Percentiles rank a stretch among this genome's conserved stretches.
Evolutionary conservation across 2,888 invertebrate genomes (phyloP).

Genomic region (Melinaea menophilus): DNA sequence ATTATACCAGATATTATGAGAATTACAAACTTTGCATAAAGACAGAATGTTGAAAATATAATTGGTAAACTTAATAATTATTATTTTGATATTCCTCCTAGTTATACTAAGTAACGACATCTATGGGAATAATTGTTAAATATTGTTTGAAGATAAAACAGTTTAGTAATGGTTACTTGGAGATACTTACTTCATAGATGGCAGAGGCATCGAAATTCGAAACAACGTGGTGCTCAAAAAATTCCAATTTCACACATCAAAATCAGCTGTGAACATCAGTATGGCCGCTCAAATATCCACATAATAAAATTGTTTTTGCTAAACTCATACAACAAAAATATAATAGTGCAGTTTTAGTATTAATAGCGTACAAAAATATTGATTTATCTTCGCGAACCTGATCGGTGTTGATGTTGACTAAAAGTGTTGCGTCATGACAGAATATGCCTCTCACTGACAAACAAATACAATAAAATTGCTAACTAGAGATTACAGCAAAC

Average conservation of each 20-base stretch:
- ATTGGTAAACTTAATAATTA: too few species aligned
- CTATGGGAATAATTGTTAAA: conserved; percentile 1
- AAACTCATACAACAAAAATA: conserved; percentile 56
- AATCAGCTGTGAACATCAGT: conserved; percentile 78
- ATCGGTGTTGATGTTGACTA: conserved; percentile 69
- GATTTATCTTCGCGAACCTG: conserved; percentile 49
- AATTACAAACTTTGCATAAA: too few species aligned
- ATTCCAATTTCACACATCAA: conserved; percentile 68
- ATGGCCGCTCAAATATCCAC: conserved; percentile 70
- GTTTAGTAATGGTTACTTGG: conserved; percentile 7
- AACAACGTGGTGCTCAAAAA: conserved; percentile 66
- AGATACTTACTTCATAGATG: conserved; percentile 40
- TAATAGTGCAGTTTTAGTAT: conserved; percentile 68
- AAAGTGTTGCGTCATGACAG: conserved; percentile 78
- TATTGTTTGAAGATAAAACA: conserved; percentile 47
- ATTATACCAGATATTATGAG: too few species aligned
- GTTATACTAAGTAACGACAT: conserved; percentile 3
- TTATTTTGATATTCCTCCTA: too few species aligned
- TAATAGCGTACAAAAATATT: conserved; percentile 48
- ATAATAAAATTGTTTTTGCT: conserved; percentile 71
- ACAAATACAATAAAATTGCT: conserved; percentile 74
- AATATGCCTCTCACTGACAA: conserved; percentile 74
- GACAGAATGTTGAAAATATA: too few species aligned
- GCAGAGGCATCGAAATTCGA: conserved; percentile 60
- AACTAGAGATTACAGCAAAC: conserved; percentile 36